These are phyloP conservation scores for Emesis furor DNA, from an alignment of 2,888 invertebrate species.

Conservation along the genomic window DNA sequence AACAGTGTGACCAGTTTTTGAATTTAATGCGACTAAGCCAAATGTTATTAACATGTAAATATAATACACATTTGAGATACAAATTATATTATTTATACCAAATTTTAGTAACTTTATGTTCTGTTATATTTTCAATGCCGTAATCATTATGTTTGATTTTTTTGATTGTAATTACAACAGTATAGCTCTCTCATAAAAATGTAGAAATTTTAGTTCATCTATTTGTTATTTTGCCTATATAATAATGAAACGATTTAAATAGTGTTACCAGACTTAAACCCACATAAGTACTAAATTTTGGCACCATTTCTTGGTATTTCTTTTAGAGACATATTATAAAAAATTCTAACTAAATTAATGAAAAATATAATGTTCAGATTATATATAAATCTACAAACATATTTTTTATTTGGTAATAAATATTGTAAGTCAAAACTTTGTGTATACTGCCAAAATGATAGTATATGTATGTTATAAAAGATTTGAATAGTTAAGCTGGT, in stretches of 20 bases:
- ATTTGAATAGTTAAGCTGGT: too few relatives aligned
- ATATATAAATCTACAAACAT: too few relatives aligned
- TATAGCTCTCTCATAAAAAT: neutral
- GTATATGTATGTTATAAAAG: too few relatives aligned
- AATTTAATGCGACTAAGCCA: conserved; percentile 78
- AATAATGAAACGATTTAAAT: neutral
- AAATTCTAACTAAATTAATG: too few relatives aligned
- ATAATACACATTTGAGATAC: conserved; percentile 17
- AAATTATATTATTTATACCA: conserved; percentile 15
- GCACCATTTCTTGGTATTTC: neutral
- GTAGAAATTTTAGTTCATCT: neutral
- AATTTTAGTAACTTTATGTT: neutral
- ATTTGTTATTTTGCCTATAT: too few relatives aligned
- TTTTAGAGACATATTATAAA: neutral
- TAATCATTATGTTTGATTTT: neutral
- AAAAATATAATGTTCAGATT: too few relatives aligned
- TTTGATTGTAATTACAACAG: neutral
- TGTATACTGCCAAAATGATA: too few relatives aligned
- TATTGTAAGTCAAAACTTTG: too few relatives aligned
- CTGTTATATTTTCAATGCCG: neutral
- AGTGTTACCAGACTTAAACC: neutral
- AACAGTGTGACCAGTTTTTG: conserved; percentile 85
- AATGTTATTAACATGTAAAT: conserved; percentile 76
- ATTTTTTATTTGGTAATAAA: too few relatives aligned
- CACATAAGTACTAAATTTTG: neutral